These are phyloP conservation scores for Sus cebifrons DNA, from an alignment of 2,797 vertebrate genomes.

Conservation along the genomic window DNA sequence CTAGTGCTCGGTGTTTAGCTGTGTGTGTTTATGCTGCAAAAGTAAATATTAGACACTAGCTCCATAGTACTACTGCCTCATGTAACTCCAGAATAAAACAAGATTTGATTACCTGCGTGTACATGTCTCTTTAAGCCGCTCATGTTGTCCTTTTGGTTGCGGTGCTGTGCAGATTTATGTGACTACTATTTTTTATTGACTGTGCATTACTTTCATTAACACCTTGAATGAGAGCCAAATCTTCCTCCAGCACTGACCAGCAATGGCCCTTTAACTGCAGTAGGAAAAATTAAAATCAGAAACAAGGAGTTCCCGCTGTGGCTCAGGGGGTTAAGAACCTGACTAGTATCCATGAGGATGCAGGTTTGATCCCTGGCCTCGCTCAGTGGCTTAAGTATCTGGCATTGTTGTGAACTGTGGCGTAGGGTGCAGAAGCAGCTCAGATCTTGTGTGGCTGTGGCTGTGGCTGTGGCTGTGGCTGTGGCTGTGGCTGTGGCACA, in stretches of 20 bases:
- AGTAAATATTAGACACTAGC: constrained; percentile 81
- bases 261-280: constrained; percentile 26
- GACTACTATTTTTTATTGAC: constrained; percentile 78
- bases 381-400: no score
- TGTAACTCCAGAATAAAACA: constrained; percentile 4
- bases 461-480: no score
- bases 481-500: no score
- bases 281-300: not conserved
- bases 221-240: constrained; percentile 69
- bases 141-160: constrained; percentile 68
- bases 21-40: constrained; percentile 70
- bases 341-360: no score
- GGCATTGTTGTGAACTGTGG: no score
- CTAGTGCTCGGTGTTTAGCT: constrained; percentile 61
- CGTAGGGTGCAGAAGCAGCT: no score
- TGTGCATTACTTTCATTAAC: constrained; percentile 78
- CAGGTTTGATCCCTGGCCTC: no score
- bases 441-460: no score
- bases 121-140: constrained; percentile 71
- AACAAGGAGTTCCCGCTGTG: not conserved
- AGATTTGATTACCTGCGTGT: constrained; percentile 33
- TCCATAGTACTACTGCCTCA: constrained; percentile 68
- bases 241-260: not conserved
- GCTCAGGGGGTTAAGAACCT: no score
- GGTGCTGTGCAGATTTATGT: constrained; percentile 52